Percentiles rank a stretch among this genome's conserved stretches.
These are phyloP conservation scores for Cantharis rufa DNA, from an alignment of 2,888 invertebrate genomes.

Conservation along the genomic window DNA sequence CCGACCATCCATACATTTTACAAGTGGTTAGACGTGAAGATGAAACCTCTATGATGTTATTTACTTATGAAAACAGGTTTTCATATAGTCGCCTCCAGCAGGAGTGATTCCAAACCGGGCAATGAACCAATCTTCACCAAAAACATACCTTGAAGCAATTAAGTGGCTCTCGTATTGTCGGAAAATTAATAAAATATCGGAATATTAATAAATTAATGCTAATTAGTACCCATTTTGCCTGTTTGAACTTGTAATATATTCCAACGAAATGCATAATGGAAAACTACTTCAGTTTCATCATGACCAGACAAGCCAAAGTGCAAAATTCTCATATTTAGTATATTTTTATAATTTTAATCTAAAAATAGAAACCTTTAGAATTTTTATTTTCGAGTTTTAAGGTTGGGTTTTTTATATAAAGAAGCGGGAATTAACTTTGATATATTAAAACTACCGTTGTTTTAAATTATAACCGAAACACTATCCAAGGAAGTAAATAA, in stretches of 20 bases:
- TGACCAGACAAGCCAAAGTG: neutral
- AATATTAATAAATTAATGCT: constrained; percentile 25
- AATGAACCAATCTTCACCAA: constrained; percentile 40
- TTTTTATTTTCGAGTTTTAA: neutral
- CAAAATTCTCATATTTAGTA: neutral
- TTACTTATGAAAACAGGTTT: constrained; percentile 48
- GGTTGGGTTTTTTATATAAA: neutral
- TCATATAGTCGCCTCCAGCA: constrained; percentile 45
- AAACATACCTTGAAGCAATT: constrained; percentile 32
- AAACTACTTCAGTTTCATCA: neutral
- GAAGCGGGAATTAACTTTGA: neutral
- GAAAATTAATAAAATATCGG: constrained; percentile 26
- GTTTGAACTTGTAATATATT: no score
- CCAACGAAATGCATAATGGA: no score
- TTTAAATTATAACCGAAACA: neutral
- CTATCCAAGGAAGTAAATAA: neutral
- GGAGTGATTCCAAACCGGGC: constrained; percentile 41
- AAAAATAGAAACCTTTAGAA: neutral
- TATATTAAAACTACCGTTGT: neutral
- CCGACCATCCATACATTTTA: constrained; percentile 3
- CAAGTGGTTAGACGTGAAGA: constrained; percentile 44
- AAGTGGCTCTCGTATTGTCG: constrained; percentile 33
- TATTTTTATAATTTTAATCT: neutral
- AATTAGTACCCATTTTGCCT: neutral
- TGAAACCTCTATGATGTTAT: constrained; percentile 41